A percentile compares a stretch with the other conserved stretches of the same genome.
Evolutionary conservation across 2,888 invertebrate species (phyloP).

Genomic region (Thysanoteuthis rhombus): DNA sequence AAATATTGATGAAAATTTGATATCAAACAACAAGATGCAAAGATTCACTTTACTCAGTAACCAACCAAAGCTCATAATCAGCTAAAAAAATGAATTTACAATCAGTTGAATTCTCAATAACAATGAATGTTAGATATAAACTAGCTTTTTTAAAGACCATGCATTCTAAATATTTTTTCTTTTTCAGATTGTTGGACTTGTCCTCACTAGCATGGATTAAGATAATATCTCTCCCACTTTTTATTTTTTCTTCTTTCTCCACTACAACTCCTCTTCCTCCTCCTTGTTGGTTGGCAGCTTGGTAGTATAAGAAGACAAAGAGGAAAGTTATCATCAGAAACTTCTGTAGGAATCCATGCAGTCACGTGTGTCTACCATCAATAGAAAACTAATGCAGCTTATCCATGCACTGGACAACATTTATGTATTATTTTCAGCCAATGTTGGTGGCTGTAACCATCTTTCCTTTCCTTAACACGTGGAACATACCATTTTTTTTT

Average conservation of each 20-base stretch:
- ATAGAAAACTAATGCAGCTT: not conserved
- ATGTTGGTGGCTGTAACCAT: not conserved
- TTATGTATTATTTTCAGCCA: not conserved
- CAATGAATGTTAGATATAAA: no score
- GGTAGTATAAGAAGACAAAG: not conserved
- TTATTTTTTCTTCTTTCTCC: no score
- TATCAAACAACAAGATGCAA: no score
- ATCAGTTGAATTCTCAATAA: no score
- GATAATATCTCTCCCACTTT: no score
- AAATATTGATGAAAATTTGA: no score
- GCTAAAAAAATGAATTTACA: no score
- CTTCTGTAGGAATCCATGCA: not conserved
- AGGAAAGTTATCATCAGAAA: not conserved
- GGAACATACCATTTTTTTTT: not conserved
- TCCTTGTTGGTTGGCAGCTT: no score
- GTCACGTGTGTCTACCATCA: not conserved
- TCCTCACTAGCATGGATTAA: not conserved
- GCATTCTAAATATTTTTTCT: not conserved
- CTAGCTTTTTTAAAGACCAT: no score
- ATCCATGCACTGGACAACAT: not conserved
- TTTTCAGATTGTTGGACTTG: not conserved
- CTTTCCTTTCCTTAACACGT: not conserved
- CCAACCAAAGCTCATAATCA: no score
- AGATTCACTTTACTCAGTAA: no score
- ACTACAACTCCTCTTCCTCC: no score